Evolutionary conservation across 2,888 invertebrate genomes (phyloP).

Genomic region (Amiota minor): DNA sequence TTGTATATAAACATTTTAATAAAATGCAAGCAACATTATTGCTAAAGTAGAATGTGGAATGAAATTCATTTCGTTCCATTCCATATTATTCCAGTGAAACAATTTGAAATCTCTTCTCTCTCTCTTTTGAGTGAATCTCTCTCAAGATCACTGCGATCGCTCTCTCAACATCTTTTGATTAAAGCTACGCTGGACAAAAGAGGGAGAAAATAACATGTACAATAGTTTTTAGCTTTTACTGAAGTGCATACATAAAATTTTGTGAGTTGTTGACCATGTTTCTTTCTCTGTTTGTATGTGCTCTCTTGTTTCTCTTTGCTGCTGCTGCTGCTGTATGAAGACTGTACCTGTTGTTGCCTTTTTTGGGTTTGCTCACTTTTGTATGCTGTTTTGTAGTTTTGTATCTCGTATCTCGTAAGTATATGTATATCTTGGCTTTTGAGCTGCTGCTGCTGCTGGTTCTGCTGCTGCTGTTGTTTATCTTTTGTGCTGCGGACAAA

Average conservation of each 20-base stretch:
- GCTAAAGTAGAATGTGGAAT: neutral
- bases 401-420: slow-evolving; percentile 12
- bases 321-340: neutral
- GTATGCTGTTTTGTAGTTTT: neutral
- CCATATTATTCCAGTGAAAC: neutral
- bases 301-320: neutral
- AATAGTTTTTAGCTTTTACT: too few species aligned
- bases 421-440: slow-evolving; percentile 2
- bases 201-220: too few species aligned
- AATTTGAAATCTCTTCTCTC: neutral
- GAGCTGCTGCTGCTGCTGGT: neutral
- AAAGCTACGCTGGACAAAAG: too few species aligned
- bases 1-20: neutral
- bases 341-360: slow-evolving; percentile 24
- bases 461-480: slow-evolving; percentile 3
- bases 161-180: too few species aligned
- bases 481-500: neutral
- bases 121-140: neutral
- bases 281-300: neutral
- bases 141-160: too few species aligned
- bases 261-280: neutral
- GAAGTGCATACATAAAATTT: too few species aligned
- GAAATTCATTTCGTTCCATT: neutral
- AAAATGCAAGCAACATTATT: slow-evolving; percentile 1
- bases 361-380: slow-evolving; percentile 6